phyloP scores from a whole-genome alignment of 2,888 invertebrate species.

The Chloroclystis v-ata region DNA sequence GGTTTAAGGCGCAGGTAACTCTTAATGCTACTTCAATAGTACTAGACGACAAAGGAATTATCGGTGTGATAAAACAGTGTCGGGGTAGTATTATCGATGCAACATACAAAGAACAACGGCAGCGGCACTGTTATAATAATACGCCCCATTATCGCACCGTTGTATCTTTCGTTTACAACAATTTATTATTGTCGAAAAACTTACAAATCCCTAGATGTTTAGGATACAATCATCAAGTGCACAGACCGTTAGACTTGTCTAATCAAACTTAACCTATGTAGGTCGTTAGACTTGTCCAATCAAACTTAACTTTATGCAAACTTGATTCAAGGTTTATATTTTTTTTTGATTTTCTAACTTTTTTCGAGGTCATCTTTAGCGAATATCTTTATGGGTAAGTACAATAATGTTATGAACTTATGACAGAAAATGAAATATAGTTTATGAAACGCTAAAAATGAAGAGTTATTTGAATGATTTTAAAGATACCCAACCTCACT shows the following conservation, averaged over 20 bases:
- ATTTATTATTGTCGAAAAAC: slow-evolving; percentile 44
- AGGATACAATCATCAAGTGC: slow-evolving; percentile 58
- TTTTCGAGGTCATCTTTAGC: slow-evolving; percentile 66
- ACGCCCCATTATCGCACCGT: slow-evolving; percentile 42
- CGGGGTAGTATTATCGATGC: slow-evolving; percentile 36
- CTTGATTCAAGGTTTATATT: slow-evolving; percentile 55
- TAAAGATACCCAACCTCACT: slow-evolving; percentile 66
- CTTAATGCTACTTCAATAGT: slow-evolving; percentile 32
- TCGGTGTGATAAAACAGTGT: slow-evolving; percentile 16
- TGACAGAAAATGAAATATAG: slow-evolving; percentile 57
- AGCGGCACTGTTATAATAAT: slow-evolving; percentile 34
- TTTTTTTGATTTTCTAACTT: slow-evolving; percentile 60
- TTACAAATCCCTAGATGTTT: slow-evolving; percentile 49
- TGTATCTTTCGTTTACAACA: slow-evolving; percentile 46
- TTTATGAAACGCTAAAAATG: slow-evolving; percentile 56
- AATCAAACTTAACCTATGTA: slow-evolving; percentile 73
- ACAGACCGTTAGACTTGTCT: slow-evolving; percentile 45
- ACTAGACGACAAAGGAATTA: slow-evolving; percentile 13
- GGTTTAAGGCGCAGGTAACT: background rate
- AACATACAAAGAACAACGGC: slow-evolving; percentile 25
- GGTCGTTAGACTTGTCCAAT: slow-evolving; percentile 67
- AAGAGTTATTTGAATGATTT: slow-evolving; percentile 58
- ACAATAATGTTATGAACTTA: slow-evolving; percentile 73
- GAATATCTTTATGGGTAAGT: slow-evolving; percentile 76
- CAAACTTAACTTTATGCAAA: slow-evolving; percentile 73